These are phyloP conservation scores for Melanerpes formicivorus DNA, from an alignment of 2,113 vertebrate genomes.

Conservation along the genomic window DNA sequence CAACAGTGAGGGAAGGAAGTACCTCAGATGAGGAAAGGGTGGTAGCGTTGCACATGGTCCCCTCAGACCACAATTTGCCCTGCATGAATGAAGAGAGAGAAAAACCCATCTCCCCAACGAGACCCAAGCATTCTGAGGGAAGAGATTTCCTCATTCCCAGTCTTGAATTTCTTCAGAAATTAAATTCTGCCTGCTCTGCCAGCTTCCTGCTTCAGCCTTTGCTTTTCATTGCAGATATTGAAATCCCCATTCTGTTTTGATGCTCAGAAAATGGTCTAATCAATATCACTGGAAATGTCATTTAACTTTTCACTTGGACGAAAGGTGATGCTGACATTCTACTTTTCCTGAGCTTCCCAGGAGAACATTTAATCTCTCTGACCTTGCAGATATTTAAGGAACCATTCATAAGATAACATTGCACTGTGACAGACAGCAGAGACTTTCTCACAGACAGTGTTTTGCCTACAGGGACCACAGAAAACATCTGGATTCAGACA, in stretches of 20 bases:
- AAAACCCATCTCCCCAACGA: not conserved
- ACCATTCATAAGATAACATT: constrained; percentile 50
- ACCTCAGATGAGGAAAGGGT: not conserved
- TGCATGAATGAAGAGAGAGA: not conserved
- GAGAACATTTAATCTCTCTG: constrained; percentile 69
- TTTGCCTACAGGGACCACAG: constrained; percentile 46
- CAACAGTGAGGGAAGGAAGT: not conserved
- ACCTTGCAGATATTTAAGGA: constrained; percentile 74
- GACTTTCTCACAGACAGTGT: constrained; percentile 34
- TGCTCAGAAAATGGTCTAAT: constrained; percentile 31
- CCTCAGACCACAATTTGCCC: not conserved
- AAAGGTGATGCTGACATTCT: constrained; percentile 74
- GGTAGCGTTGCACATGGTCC: too few relatives aligned
- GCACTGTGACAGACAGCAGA: constrained; percentile 49
- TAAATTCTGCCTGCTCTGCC: not conserved
- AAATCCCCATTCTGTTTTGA: constrained; percentile 38
- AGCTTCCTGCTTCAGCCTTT: constrained; percentile 12
- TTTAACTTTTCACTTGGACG: constrained; percentile 39
- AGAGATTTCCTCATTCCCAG: not conserved
- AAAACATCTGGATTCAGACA: constrained; percentile 45
- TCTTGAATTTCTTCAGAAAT: not conserved
- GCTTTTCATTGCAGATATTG: constrained; percentile 27
- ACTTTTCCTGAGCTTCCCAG: constrained; percentile 61
- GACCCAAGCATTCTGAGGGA: not conserved
- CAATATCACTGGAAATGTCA: constrained; percentile 74